Percentiles rank a stretch among this genome's conserved stretches.
phyloP scores from a whole-genome alignment of 2,888 invertebrate species.

The Acanthacorydalis orientalis region DNA sequence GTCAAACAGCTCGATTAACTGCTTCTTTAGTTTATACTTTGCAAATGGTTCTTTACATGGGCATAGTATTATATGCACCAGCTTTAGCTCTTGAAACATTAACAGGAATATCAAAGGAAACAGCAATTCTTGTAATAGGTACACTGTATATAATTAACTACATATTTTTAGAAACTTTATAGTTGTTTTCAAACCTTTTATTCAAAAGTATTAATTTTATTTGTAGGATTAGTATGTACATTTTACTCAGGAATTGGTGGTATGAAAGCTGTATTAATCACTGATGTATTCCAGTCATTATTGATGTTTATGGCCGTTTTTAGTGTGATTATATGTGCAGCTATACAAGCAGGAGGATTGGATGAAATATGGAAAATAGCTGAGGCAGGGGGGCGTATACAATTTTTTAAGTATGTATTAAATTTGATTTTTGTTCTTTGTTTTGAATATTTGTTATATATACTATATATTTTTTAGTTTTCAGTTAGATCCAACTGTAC shows the following conservation, averaged over 20 bases:
- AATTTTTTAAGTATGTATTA: slow-evolving; percentile 43
- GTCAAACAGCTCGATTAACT: slow-evolving; percentile 50
- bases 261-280: slow-evolving; percentile 79
- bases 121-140: slow-evolving; percentile 58
- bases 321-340: slow-evolving; percentile 58
- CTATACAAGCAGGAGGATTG: slow-evolving; percentile 51
- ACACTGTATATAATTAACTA: slow-evolving; percentile 3
- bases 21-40: slow-evolving; percentile 74
- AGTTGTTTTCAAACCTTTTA: background rate
- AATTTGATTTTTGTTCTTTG: background rate
- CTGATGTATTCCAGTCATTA: slow-evolving; percentile 69
- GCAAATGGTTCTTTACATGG: slow-evolving; percentile 82
- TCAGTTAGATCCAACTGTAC: slow-evolving; percentile 59
- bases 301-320: slow-evolving; percentile 75
- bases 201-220: background rate
- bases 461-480: slow-evolving; percentile 33
- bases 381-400: slow-evolving; percentile 46
- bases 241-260: slow-evolving; percentile 80
- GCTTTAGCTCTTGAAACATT: slow-evolving; percentile 77
- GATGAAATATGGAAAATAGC: slow-evolving; percentile 55
- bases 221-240: slow-evolving; percentile 52
- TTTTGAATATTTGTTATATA: background rate
- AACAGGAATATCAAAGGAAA: slow-evolving; percentile 55
- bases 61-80: slow-evolving; percentile 86
- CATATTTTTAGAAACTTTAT: background rate